Base-by-base conservation (phyloP, 2,113 vertebrate species). In the Furnarius figulus region DNA sequence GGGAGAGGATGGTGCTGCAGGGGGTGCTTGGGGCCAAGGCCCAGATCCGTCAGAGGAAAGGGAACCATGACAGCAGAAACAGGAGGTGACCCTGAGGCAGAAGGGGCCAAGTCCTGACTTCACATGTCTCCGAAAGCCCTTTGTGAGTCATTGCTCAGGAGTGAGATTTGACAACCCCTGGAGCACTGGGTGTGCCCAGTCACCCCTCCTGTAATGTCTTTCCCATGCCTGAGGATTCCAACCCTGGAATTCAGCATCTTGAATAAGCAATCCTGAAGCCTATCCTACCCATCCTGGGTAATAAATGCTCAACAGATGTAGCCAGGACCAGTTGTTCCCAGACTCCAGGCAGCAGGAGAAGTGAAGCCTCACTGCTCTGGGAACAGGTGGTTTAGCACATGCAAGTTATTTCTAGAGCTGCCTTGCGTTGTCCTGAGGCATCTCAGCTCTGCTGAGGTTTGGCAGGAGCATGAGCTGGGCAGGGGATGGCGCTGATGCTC, bases 371-470 rank as follows among this genome's bases (percentile, higher is more conserved):
- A 13, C 65, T 72, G 95, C 66, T 22, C 86, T 81, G 76, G 79
- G 56, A 94, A 95, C 97, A 97, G 96, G 89, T 97, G 96, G 11
- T 65, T 94, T 66, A 56, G 93, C 95, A 88, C 66, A 89, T 91
- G 91, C n/a, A 42, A 82, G 93, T 95, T 97, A 97, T 97, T 97
- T 93, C 88, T 78, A 95, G 96, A 92, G 44, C 53, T 91, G 88
- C 42, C 72, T 93, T 72, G 52, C 3, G 0, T 40, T 50, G 42
- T 72, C 53, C 85, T 63, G 80, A 27, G 21, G 66, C 90, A 80
- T 78, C 76, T 78, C 84, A 87, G 87, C 79, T 82, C 65, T 78
- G 76, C 76, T 0, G 58, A 71, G 73, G 49, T 78, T 86, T 89
- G 87, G 33, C 91, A 87, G 0, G 2, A 49, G 72, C 1, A 40